Percentiles rank a stretch among this genome's conserved stretches.
These are phyloP conservation scores for Turritopsis rubra DNA, from an alignment of 30 jellyfish, hydroid and myxozoan species.

Conservation along the genomic window DNA sequence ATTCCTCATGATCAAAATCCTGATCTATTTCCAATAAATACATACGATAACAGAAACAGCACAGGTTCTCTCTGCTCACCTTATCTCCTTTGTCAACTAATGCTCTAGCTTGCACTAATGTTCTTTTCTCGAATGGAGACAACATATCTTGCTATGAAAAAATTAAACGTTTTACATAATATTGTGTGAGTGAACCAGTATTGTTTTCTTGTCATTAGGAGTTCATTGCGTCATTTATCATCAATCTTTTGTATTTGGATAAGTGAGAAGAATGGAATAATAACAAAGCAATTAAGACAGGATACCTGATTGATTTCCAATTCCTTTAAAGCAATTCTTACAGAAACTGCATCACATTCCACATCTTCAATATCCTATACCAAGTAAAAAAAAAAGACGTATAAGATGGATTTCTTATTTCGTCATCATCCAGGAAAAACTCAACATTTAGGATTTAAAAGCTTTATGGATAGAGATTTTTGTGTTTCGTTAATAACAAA, in stretches of 20 bases:
- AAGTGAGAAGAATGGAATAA: not conserved
- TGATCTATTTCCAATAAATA: not conserved
- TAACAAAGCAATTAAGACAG: not conserved
- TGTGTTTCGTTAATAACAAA: not conserved
- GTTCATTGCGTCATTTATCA: not conserved
- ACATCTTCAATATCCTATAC: slow-evolving; percentile 56
- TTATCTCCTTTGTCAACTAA: slow-evolving; percentile 64
- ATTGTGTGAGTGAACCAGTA: too few species aligned
- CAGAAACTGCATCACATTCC: slow-evolving; percentile 74
- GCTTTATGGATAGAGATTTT: not conserved
- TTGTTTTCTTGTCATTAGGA: too few species aligned
- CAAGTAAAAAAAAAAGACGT: not conserved
- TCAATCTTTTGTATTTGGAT: not conserved
- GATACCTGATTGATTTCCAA: slow-evolving; percentile 56
- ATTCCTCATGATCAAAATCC: not conserved
- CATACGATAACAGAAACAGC: not conserved
- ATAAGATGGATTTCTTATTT: too few species aligned
- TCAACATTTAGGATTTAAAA: too few species aligned
- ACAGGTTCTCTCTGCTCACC: too few species aligned
- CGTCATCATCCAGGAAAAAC: too few species aligned
- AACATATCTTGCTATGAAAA: slow-evolving; percentile 36
- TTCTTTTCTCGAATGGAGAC: slow-evolving; percentile 39
- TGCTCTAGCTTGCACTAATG: slow-evolving; percentile 52
- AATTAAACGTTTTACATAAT: too few species aligned
- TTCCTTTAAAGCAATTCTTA: slow-evolving; percentile 82